phyloP scores from a whole-genome alignment of 2,797 vertebrate genomes.

The Chaetodon trifasciatus region DNA sequence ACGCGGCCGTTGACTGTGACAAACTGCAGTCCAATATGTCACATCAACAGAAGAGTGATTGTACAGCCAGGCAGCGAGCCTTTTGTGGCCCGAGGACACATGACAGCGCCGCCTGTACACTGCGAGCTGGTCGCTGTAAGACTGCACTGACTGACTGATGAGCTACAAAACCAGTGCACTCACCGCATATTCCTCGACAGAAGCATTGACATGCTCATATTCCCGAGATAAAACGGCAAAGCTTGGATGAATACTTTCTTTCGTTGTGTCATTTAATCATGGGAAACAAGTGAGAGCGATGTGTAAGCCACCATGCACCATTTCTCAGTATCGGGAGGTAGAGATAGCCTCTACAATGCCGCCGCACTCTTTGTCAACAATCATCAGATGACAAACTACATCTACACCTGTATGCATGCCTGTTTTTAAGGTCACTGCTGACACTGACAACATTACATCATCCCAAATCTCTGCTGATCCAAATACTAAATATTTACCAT shows the following conservation, averaged over 20 bases:
- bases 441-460: conserved; percentile 40
- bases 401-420: not conserved
- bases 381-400: conserved; percentile 3
- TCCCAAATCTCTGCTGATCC: conserved; percentile 4
- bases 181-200: not conserved
- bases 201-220: not conserved
- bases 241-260: not conserved
- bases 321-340: conserved; percentile 8
- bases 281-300: not conserved
- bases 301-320: not conserved
- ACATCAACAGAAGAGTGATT: conserved; percentile 67
- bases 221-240: conserved; percentile 20
- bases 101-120: conserved; percentile 12
- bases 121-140: not conserved
- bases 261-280: not conserved
- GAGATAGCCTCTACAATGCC: not conserved
- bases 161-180: not conserved
- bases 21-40: conserved; percentile 73
- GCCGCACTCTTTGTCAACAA: conserved; percentile 7
- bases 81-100: conserved; percentile 48
- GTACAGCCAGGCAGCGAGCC: conserved; percentile 49
- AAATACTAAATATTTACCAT: conserved; percentile 18
- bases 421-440: conserved; percentile 14
- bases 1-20: conserved; percentile 56
- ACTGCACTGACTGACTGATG: conserved; percentile 21